Evolutionary conservation across 23 tunicate genomes (phyloP).

Genomic region (Halocynthia aurantium): DNA sequence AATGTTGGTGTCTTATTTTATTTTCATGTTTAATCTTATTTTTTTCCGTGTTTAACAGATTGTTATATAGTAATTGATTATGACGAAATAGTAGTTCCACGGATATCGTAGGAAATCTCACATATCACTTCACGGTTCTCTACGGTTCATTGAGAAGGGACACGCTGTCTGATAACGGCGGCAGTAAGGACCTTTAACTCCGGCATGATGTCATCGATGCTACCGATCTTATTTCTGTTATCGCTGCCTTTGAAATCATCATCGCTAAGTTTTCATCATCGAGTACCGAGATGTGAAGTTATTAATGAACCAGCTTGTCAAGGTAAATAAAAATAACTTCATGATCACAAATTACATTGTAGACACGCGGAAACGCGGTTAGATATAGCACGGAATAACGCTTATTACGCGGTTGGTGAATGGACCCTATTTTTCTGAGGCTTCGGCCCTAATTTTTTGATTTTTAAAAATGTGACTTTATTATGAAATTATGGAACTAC

Average conservation of each 20-base stretch:
- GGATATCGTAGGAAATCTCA: no score
- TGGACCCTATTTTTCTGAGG: not conserved
- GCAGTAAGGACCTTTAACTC: not conserved
- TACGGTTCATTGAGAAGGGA: not conserved
- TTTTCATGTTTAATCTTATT: no score
- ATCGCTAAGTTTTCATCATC: not conserved
- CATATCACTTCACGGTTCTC: no score
- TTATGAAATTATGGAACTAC: no score
- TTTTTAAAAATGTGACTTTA: not conserved
- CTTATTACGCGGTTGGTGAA: no score
- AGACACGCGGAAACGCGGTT: no score
- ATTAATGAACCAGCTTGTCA: not conserved
- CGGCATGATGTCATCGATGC: not conserved
- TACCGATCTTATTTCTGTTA: not conserved
- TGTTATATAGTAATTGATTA: no score
- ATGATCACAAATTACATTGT: no score
- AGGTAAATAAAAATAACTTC: not conserved
- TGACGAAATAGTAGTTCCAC: no score
- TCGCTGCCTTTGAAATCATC: conserved; percentile 9
- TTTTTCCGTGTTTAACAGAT: no score
- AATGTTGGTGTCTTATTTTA: no score
- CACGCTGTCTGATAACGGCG: conserved; percentile 15
- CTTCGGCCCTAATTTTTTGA: not conserved
- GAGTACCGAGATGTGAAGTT: not conserved
- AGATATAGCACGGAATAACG: no score